These are phyloP conservation scores for Copidosoma floridanum DNA, from an alignment of 1,140 invertebrate species.

Conservation along the genomic window DNA sequence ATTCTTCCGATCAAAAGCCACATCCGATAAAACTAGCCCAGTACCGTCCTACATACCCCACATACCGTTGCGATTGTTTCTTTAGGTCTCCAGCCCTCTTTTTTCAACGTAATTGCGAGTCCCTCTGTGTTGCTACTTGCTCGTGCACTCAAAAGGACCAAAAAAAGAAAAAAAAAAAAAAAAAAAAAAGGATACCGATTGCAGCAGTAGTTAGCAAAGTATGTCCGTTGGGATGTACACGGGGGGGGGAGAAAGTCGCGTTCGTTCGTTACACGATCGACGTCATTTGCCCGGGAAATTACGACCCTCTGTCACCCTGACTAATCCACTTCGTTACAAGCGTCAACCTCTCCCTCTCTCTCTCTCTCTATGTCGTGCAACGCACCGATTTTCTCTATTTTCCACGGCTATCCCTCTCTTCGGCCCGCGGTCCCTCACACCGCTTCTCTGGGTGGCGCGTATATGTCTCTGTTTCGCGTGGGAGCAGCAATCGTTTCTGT, in stretches of 20 bases:
- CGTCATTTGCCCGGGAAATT: constrained; percentile 53
- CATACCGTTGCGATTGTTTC: background rate
- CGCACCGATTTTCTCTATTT: background rate
- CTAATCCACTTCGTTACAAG: constrained; percentile 52
- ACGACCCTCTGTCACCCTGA: constrained; percentile 50
- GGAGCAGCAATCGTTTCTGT: too few species aligned
- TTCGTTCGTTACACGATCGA: constrained; percentile 49
- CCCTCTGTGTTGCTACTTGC: too few species aligned
- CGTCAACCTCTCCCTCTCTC: constrained; percentile 51
- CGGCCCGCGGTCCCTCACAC: too few species aligned
- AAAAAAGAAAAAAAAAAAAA: background rate
- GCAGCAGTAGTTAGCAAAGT: too few species aligned
- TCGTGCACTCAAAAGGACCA: too few species aligned
- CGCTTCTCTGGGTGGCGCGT: too few species aligned
- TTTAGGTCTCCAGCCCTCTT: background rate
- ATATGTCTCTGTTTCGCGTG: too few species aligned
- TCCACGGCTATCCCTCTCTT: too few species aligned
- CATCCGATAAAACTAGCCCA: too few species aligned
- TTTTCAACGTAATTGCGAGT: background rate
- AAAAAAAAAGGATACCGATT: background rate
- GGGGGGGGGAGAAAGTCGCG: constrained; percentile 3
- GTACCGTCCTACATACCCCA: too few species aligned
- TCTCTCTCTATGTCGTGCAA: constrained; percentile 30
- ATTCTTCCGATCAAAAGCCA: too few species aligned
- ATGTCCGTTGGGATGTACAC: too few species aligned